Conservation (phyloP, 1,140 invertebrate genomes). For the Drosophila leontia region DNA sequence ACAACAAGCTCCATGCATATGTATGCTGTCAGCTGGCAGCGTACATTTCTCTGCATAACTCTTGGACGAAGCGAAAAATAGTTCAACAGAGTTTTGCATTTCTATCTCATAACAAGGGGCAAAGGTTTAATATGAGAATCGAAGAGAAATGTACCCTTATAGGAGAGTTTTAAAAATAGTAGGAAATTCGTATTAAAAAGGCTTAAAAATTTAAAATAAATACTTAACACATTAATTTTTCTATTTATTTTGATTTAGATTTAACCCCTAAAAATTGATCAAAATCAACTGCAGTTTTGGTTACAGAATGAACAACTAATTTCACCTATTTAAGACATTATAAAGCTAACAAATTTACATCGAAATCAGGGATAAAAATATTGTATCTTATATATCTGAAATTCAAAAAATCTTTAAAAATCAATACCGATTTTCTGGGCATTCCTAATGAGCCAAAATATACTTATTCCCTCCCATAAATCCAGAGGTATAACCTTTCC, state of each 20-base stretch:
- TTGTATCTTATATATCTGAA: background rate
- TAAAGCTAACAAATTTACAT: background rate
- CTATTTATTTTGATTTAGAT: background rate
- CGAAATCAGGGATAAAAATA: background rate
- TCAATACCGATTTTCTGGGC: background rate
- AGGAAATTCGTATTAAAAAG: no score
- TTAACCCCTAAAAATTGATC: background rate
- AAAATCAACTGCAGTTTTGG: no score
- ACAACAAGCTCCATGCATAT: background rate
- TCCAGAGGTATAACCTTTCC: no score
- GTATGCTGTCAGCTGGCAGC: conserved; percentile 17
- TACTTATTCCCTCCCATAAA: no score
- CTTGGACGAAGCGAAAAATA: conserved; percentile 22
- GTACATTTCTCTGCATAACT: conserved; percentile 32
- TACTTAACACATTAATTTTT: background rate
- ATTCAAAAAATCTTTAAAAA: background rate
- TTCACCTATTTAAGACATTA: no score
- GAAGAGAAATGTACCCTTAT: background rate
- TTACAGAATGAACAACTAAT: no score
- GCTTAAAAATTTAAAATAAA: background rate
- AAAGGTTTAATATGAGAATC: no score
- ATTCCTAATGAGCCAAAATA: no score
- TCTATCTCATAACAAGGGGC: conserved; percentile 1
- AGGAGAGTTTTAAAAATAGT: no score
- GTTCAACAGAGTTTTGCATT: conserved; percentile 21